phyloP scores from a whole-genome alignment of 2,888 invertebrate species.

The Lacanobia oleracea region DNA sequence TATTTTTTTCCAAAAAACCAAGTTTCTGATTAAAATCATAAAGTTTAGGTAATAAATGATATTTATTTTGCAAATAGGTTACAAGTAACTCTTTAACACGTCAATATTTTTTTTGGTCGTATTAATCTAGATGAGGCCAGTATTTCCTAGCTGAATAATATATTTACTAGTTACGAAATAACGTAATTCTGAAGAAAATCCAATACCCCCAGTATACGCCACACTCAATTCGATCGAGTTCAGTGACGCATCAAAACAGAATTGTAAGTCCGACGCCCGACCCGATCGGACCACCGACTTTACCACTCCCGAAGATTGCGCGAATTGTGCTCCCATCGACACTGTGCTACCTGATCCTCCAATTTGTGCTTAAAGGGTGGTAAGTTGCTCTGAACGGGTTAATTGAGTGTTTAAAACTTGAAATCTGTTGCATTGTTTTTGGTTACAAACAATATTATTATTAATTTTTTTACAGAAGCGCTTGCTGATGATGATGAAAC shows the following conservation, averaged over 20 bases:
- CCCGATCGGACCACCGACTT: constrained; percentile 76
- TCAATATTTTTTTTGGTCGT: too few species aligned
- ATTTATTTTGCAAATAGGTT: too few species aligned
- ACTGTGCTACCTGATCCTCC: constrained; percentile 70
- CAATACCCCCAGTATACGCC: constrained; percentile 33
- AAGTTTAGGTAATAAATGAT: too few species aligned
- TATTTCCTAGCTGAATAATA: too few species aligned
- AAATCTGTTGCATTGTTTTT: not conserved
- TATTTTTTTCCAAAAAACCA: too few species aligned
- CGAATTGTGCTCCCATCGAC: constrained; percentile 69
- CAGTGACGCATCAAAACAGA: constrained; percentile 73
- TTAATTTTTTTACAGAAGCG: too few species aligned
- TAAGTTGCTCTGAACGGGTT: constrained; percentile 16
- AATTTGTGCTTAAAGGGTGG: constrained; percentile 50
- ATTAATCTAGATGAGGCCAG: too few species aligned
- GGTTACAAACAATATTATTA: not conserved
- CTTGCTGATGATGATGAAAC: too few species aligned
- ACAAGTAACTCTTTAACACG: too few species aligned
- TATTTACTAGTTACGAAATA: not conserved
- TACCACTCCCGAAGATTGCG: constrained; percentile 83
- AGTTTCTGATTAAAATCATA: too few species aligned
- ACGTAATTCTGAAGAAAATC: not conserved
- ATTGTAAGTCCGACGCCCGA: constrained; percentile 75
- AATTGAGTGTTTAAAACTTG: constrained; percentile 32
- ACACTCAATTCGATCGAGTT: constrained; percentile 65